Conservation (phyloP, 2,797 vertebrate species). For the Phataginus tricuspis region DNA sequence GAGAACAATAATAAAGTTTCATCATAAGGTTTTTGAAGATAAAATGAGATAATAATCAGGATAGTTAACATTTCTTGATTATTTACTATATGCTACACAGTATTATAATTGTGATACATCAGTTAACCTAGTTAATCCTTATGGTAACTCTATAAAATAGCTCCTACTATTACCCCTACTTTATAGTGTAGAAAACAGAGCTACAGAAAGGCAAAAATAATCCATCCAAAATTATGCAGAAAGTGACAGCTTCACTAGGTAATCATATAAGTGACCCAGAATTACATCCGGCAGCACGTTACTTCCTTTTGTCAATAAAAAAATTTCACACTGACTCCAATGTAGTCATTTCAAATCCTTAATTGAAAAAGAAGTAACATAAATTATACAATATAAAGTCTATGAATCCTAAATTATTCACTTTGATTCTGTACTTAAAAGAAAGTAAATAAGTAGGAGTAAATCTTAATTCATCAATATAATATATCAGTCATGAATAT, state of each 20-base stretch:
- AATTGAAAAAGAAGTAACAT: neutral
- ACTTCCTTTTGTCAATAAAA: neutral
- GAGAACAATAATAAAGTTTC: neutral
- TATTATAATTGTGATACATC: neutral
- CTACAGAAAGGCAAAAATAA: constrained; percentile 6
- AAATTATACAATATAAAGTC: neutral
- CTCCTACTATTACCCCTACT: neutral
- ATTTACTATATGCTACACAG: neutral
- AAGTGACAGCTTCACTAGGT: neutral
- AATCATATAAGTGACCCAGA: neutral
- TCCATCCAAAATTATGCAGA: neutral
- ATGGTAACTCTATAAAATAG: neutral
- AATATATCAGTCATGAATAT: neutral
- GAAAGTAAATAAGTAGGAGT: neutral
- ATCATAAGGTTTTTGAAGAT: neutral
- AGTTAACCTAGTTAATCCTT: neutral
- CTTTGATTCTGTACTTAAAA: neutral
- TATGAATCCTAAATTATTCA: constrained; percentile 1
- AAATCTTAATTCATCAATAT: neutral
- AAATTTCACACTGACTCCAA: neutral
- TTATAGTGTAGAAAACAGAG: constrained; percentile 7
- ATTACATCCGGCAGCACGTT: neutral
- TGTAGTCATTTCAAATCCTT: neutral
- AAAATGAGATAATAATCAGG: neutral
- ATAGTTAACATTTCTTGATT: neutral